phyloP scores from a whole-genome alignment of 2,888 invertebrate genomes.

The Endotricha flammealis region DNA sequence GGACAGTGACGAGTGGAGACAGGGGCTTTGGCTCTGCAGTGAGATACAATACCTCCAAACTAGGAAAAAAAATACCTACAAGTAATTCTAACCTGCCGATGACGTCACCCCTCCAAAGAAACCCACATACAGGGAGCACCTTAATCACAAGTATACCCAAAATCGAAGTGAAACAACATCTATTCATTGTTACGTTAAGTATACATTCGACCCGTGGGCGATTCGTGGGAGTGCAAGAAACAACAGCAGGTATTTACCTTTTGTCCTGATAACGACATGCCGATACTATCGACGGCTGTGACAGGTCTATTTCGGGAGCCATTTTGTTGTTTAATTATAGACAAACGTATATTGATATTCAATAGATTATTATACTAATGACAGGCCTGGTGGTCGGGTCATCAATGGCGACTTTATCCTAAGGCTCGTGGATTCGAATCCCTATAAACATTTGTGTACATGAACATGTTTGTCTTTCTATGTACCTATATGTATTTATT shows the following conservation, averaged over 20 bases:
- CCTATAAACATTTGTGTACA: not conserved
- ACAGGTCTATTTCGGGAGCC: constrained; percentile 6
- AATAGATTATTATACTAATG: too few species aligned
- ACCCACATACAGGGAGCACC: not conserved
- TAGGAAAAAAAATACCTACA: too few species aligned
- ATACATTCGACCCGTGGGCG: not conserved
- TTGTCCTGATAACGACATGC: constrained; percentile 6
- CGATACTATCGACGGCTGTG: constrained; percentile 1
- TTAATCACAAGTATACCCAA: not conserved
- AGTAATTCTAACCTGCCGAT: too few species aligned
- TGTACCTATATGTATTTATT: too few species aligned
- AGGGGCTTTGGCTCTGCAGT: too few species aligned
- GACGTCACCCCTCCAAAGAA: too few species aligned
- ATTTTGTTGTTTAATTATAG: not conserved
- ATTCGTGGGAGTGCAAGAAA: not conserved
- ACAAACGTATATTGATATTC: not conserved
- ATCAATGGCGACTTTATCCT: too few species aligned
- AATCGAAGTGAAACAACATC: not conserved
- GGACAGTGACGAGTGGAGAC: too few species aligned
- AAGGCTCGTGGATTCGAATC: too few species aligned
- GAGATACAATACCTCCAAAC: too few species aligned
- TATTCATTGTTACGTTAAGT: not conserved
- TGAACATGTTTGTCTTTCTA: too few species aligned
- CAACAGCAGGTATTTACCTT: constrained; percentile 1
- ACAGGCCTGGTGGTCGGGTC: too few species aligned